phyloP scores from a whole-genome alignment of 2,113 vertebrate species.

The Polyodon spathula region DNA sequence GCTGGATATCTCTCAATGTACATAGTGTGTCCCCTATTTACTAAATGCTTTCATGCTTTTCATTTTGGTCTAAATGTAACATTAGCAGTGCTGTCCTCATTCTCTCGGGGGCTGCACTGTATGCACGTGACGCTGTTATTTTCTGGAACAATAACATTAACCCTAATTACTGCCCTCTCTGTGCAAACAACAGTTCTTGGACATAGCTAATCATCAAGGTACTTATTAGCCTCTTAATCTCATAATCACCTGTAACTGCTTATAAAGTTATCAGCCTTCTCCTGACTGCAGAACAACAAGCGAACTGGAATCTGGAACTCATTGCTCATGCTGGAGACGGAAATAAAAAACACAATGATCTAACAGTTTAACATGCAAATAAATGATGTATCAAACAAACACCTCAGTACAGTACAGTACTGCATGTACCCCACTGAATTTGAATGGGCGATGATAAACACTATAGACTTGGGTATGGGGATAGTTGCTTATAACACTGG shows the following conservation, averaged over 20 bases:
- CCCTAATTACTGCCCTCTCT: slow-evolving; percentile 6
- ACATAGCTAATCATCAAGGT: slow-evolving; percentile 16
- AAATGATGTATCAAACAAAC: too few species aligned
- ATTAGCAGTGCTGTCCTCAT: background rate
- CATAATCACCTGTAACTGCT: slow-evolving; percentile 26
- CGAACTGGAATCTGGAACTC: slow-evolving; percentile 20
- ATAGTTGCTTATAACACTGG: too few species aligned
- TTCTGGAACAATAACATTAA: slow-evolving; percentile 7
- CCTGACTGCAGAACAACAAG: slow-evolving; percentile 23
- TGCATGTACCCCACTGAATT: too few species aligned
- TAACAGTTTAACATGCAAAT: too few species aligned
- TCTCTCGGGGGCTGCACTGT: slow-evolving; percentile 2
- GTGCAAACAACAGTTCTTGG: background rate
- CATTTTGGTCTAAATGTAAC: slow-evolving; percentile 6
- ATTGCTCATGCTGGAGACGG: slow-evolving; percentile 14
- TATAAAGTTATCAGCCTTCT: slow-evolving; percentile 23
- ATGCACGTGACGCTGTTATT: background rate
- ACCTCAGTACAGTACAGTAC: too few species aligned
- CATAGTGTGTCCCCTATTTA: too few species aligned
- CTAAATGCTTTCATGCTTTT: background rate
- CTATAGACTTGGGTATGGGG: too few species aligned
- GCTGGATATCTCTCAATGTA: too few species aligned
- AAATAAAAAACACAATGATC: slow-evolving; percentile 23
- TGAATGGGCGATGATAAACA: too few species aligned
- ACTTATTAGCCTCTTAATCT: slow-evolving; percentile 27